Percentiles rank a stretch among this genome's conserved stretches.
Evolutionary conservation across 2,797 vertebrate species (phyloP).

Genomic region (Pseudochirops corinnae): DNA sequence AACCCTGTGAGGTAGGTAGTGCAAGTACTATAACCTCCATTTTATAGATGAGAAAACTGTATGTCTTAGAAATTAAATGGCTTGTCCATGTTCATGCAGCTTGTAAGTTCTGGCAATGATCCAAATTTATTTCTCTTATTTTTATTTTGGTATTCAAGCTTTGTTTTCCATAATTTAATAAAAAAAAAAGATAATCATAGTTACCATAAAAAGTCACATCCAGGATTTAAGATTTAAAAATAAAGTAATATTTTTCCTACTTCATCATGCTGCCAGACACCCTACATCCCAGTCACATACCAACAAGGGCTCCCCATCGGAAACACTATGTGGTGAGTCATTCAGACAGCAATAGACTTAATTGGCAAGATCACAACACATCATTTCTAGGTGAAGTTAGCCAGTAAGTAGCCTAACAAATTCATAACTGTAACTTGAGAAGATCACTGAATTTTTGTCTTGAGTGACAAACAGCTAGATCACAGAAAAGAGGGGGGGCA

Average conservation of each 20-base stretch:
- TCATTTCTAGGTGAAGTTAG: background rate
- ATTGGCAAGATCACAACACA: background rate
- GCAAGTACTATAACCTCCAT: background rate
- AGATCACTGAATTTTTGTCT: background rate
- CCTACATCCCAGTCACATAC: background rate
- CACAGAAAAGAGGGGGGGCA: background rate
- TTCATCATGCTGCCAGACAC: background rate
- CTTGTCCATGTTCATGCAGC: background rate
- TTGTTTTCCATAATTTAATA: background rate
- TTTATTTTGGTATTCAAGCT: background rate
- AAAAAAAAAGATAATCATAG: background rate
- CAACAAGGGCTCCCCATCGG: background rate
- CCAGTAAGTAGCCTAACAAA: background rate
- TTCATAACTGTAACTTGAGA: background rate
- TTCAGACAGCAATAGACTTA: background rate
- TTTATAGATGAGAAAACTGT: background rate
- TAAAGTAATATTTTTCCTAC: background rate
- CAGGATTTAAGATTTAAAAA: background rate
- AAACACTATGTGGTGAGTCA: background rate
- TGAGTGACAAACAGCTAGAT: background rate
- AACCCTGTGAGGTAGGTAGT: background rate
- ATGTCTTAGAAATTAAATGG: background rate
- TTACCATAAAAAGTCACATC: background rate
- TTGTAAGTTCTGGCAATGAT: background rate
- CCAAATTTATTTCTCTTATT: background rate